Base-by-base conservation (phyloP, 1,140 invertebrate genomes). In the Zaprionus camerounensis region DNA sequence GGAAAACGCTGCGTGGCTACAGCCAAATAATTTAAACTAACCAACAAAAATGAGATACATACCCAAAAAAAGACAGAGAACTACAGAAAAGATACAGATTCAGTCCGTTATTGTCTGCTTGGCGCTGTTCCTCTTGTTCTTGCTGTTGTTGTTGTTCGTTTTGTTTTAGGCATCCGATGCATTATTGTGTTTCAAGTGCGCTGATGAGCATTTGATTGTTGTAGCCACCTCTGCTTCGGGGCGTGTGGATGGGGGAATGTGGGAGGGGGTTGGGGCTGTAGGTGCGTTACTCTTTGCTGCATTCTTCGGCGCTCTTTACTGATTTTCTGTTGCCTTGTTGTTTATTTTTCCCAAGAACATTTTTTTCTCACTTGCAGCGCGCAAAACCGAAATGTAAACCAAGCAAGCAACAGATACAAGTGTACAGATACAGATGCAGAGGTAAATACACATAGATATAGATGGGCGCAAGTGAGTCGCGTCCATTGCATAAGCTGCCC, bases 191-290 rank as follows among this genome's bases (percentile, higher is more conserved):
- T 90, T 90, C 85, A 90, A 90, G 85, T 90, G 81, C 85, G 85
- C 86, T 90, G 85, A 90, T 90, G 85, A 90, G 85, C 81, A 90
- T 90, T 90, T 90, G 86, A 90, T 90, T 84, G 82, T 73, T 75
- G 85, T 76, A 82, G 66, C 69, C 81, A 84, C 76, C 55, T 71
- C 57, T 67, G 59, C 36, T 24, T 20, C 34, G 53, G 67, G 34
- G 34, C 3, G 31, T n/a, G 17, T 22, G 63, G 57, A 28, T 1
- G 22, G n/a, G 13, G 28, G 0, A 2, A 3, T 0, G 9, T 26
- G 11, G 7, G 9, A 24, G 2, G 74, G 41, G 20, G 17, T 26
- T 34, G 26, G 9, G 28, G 26, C 46, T 61, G 75, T 9, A 46
- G 15, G 55, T 75, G 78, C 78, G 72, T 78, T 57, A 46, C 73